phyloP scores from a whole-genome alignment of 53 echinoderm and acorn worm genomes.

The Stichopus horrens region DNA sequence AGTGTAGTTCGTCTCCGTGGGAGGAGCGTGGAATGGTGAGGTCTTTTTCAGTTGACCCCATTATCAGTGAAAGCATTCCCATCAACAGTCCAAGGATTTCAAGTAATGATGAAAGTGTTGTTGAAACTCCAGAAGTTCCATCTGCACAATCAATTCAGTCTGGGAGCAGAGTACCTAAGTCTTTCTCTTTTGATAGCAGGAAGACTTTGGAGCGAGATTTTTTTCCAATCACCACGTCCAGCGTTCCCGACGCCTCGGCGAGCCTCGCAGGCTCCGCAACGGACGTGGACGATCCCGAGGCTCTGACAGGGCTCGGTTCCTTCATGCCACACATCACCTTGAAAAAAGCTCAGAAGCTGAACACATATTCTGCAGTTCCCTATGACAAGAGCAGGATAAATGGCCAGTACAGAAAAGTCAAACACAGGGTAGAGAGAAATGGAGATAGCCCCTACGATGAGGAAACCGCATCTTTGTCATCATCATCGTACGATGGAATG shows the following conservation, averaged over 20 bases:
- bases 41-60: constrained; percentile 4
- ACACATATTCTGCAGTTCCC: constrained; percentile 10
- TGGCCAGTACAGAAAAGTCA: background rate
- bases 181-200: constrained; percentile 22
- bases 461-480: background rate
- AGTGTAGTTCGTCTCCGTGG: background rate
- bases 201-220: background rate
- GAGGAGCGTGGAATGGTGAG: background rate
- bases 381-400: constrained; percentile 18
- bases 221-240: background rate
- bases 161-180: background rate
- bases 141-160: background rate
- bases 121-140: background rate
- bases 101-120: background rate
- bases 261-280: background rate
- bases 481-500: background rate
- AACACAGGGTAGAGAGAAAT: background rate
- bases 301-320: background rate
- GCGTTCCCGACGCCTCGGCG: background rate
- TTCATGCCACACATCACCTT: constrained; percentile 11
- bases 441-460: background rate
- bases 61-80: background rate
- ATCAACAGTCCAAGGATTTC: background rate
- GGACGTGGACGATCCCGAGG: background rate
- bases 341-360: constrained; percentile 3